phyloP scores from a whole-genome alignment of 1,140 invertebrate genomes.

The Oncopodura yosiiana region DNA sequence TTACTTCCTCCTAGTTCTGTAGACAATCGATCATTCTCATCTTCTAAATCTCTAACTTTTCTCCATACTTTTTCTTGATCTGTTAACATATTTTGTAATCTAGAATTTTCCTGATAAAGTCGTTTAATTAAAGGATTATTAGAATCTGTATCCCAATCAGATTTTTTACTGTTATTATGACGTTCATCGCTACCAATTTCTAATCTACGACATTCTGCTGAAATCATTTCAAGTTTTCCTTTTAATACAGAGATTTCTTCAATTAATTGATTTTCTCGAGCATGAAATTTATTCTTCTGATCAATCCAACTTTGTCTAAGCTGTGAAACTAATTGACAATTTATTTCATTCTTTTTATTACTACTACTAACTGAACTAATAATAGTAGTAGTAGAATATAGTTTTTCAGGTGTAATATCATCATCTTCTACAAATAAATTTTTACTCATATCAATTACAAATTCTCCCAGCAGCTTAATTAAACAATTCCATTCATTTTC shows the following conservation, averaged over 20 bases:
- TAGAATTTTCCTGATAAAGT: slow-evolving; percentile 36
- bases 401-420: no score
- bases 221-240: slow-evolving; percentile 18
- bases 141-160: slow-evolving; percentile 8
- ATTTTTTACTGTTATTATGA: slow-evolving; percentile 4
- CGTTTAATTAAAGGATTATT: slow-evolving; percentile 14
- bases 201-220: slow-evolving; percentile 1
- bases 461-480: slow-evolving; percentile 28
- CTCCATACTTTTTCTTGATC: slow-evolving; percentile 40
- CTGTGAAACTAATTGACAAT: slow-evolving; percentile 13
- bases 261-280: slow-evolving; percentile 33
- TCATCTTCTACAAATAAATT: slow-evolving; percentile 1
- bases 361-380: no score
- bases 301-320: slow-evolving; percentile 31
- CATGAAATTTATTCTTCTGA: slow-evolving; percentile 31
- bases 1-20: slow-evolving; percentile 35
- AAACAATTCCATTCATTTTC: slow-evolving; percentile 31
- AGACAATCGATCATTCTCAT: slow-evolving; percentile 37
- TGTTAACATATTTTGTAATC: slow-evolving; percentile 36
- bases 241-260: slow-evolving; percentile 35
- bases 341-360: slow-evolving; percentile 27
- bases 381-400: no score
- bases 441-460: slow-evolving; percentile 14
- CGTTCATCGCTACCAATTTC: background rate
- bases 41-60: slow-evolving; percentile 36